Conservation (phyloP, 2,113 vertebrate genomes). For the Gasterosteus nipponicus region DNA sequence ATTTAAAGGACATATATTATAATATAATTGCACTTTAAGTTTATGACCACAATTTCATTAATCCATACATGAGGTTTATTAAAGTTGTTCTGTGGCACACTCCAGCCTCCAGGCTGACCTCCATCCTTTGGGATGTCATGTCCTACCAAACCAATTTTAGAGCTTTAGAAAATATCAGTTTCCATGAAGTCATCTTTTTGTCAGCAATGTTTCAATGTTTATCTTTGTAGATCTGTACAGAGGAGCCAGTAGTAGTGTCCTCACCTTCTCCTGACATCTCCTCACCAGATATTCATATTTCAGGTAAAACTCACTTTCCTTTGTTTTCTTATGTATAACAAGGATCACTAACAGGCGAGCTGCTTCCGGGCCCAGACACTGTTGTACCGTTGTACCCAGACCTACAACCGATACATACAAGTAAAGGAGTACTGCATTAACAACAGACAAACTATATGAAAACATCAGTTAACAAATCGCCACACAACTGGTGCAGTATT, state of each 20-base stretch:
- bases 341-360: no score
- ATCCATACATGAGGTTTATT: neutral
- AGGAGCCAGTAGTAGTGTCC: slow-evolving; percentile 80
- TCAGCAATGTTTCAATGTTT: neutral
- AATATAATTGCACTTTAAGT: neutral
- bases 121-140: neutral
- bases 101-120: neutral
- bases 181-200: neutral
- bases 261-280: slow-evolving; percentile 86
- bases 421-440: neutral
- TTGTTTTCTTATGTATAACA: neutral
- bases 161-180: neutral
- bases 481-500: neutral
- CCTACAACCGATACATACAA: neutral
- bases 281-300: slow-evolving; percentile 82
- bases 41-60: neutral
- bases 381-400: no score
- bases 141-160: neutral
- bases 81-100: neutral
- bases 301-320: slow-evolving; percentile 47
- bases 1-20: neutral
- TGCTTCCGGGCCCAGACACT: no score
- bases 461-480: neutral
- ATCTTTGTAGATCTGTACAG: slow-evolving; percentile 80
- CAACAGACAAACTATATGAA: neutral